Evolutionary conservation across 2,888 invertebrate species (phyloP), one percentile per base, ranked within the genome.

Genomic region (Eupithecia dodoneata): DNA sequence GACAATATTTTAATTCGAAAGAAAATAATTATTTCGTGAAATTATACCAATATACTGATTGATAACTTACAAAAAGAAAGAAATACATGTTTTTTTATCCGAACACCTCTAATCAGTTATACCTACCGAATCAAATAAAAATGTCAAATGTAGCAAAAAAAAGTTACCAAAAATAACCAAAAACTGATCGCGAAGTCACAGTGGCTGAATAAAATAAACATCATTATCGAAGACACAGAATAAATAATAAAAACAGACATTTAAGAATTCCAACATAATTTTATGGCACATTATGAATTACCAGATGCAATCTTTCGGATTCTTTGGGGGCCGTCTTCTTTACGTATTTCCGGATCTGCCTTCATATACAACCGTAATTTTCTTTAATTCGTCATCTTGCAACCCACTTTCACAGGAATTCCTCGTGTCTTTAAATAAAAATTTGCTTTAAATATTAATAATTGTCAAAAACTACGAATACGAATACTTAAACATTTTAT

Each of bases 341-440:
- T 71, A 73, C 78, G 81, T 78, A 80, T 81, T 82, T 82, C 82
- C 82, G 81, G 74, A 78, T 80, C 55, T 75, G 77, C 80, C 76
- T 79, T 71, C 63, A 30, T 30, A 30, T 18, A 76, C 76, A 74
- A 78, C 75, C 67, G 79, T 80, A 76, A 82, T 81, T 81, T 82
- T 80, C 73, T 79, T 78, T 78, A 80, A 81, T 81, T 79, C 79
- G 80, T 82, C 81, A 81, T 81, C 75, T 75, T 73, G 47, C 72
- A 79, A 80, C 82, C 81, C 55, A 76, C 82, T 82, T 82, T 82
- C 81, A 69, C 75, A 45, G 59, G 77, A 77, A 77, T 79, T 74
- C 73, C n/a, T 55, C 66, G 69, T 75, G 71, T 73, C 74, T 59
- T 80, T n/a, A n/a, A n/a, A n/a, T n/a, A n/a, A n/a, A n/a, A n/a